Evolutionary conservation across 2,113 vertebrate species (phyloP).

Genomic region (Suricata suricatta): DNA sequence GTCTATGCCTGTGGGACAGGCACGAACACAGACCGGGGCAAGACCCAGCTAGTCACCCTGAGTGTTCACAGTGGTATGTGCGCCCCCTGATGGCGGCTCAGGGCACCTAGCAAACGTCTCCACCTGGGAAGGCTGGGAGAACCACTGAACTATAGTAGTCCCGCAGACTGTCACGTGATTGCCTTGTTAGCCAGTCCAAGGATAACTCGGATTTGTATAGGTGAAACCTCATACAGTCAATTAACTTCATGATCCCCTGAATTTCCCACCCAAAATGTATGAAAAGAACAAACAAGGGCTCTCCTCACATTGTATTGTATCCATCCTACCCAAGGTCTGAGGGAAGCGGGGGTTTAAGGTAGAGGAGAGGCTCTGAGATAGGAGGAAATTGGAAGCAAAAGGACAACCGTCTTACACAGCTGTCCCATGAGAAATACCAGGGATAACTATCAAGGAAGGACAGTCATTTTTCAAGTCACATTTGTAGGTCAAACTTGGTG

Average conservation of each 20-base stretch:
- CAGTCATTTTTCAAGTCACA: background rate
- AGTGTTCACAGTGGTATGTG: constrained; percentile 69
- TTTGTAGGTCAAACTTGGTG: background rate
- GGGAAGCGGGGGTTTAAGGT: background rate
- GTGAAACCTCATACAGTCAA: background rate
- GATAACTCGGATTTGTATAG: background rate
- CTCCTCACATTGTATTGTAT: background rate
- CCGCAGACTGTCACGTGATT: background rate
- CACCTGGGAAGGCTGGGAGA: background rate
- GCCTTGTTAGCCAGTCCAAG: background rate
- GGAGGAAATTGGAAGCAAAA: background rate
- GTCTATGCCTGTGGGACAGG: constrained; percentile 76
- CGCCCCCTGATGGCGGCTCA: background rate
- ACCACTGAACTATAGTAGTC: fast-evolving
- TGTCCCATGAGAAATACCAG: background rate
- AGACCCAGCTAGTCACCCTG: constrained; percentile 68
- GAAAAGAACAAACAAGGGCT: background rate
- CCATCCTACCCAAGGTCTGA: too few relatives aligned
- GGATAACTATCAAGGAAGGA: background rate
- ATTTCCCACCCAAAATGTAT: background rate
- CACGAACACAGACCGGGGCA: background rate
- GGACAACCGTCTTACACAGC: background rate
- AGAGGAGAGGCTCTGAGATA: background rate
- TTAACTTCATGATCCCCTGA: background rate
- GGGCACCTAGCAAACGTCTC: background rate